Base-by-base conservation (phyloP, 2,113 vertebrate species). In the Lagopus leucura region DNA sequence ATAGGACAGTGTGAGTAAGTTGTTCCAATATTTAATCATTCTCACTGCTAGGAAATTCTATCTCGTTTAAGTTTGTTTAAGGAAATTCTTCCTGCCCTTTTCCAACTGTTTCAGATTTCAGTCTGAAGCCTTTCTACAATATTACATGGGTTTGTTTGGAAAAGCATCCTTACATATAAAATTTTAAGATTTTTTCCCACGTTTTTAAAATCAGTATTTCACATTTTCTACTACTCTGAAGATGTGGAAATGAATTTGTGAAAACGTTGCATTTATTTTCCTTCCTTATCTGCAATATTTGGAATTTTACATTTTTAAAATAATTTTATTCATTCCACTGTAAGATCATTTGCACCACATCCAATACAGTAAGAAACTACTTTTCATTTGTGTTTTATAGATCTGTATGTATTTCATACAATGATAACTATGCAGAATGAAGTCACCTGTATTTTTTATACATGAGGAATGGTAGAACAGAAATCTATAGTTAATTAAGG, bases 21-120 rank as follows among this genome's bases (percentile, higher is more conserved):
- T 38, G 79, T 85, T 94, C 90, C 82, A 88, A 34, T 77, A 64
- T 88, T 88, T 88, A 94, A 86, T 95, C 82, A 86, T 89, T 88
- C 45, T 94, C 75, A 74, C 50, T 95, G 58, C 34, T 92, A 73
- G 70, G 90, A 95, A 95, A 88, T 88, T 95, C 67, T 88, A 60
- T 82, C 90, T 74, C 66, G 12, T 76, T 92, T 48, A 73, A 92
- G 18, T 75, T 90, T 90, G 60, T 92, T 80, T 82, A 89, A 94
- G 40, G 40, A 92, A 40, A 66, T 94, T 80, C 71, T 91, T 87
- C 73, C 67, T 89, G 40, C 16, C 11, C 30, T 94, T 82, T 92
- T 82, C 30, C 60, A 89, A 76, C 40, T 65, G 4, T 88, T 95
- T 92, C 70, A 79, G 16, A 66, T 92, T 85, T 89, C n/a, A 42